Base-by-base conservation (phyloP, 2,888 invertebrate genomes). In the Eupithecia insigniata region DNA sequence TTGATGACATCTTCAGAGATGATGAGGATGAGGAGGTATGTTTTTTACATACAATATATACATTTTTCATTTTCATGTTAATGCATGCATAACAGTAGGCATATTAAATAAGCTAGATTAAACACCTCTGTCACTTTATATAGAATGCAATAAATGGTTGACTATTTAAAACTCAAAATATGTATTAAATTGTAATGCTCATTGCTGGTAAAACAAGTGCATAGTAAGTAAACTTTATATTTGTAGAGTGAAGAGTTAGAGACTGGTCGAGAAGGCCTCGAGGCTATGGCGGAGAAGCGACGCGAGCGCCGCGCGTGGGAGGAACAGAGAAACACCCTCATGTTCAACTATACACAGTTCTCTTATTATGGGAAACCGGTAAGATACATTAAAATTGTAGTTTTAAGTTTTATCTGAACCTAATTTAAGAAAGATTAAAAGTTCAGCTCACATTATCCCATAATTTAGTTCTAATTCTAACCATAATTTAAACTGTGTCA, bases 321-420 rank as follows among this genome's bases (percentile, higher is more conserved):
- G 85, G 96, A 97, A 81, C 96, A 96, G 66, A 94, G 98, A 69
- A 96, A 97, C 84, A 96, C 96, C 69, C 95, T 98, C 67, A 95
- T 99, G 92, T 98, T 98, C 87, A 97, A 99, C 81, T 99, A 99
- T 87, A 96, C 96, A 68, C 98, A 99, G 89, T 98, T 97, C 87
- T 97, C 97, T 68, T 98, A 97, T 85, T 98, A 97, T 86, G 97
- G 97, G 2, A 96, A 96, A 85, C 96, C 97, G 18, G 97, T 96
- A 88, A 90, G 95, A 34, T 34, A 34, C 34, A 34, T 34, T 3
- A 2, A 36, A 36, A 7, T 14, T 12, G 12, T 34, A 34, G 7
- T 7, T 34, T 34, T 30, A 30, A 34, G 34, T 7, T 8, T 34
- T 12, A 36, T 36, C 36, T 14, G 36, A 14, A 36, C 14, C 14